Conservation (phyloP, 2,797 vertebrate species). For the Bucorvus abyssinicus region DNA sequence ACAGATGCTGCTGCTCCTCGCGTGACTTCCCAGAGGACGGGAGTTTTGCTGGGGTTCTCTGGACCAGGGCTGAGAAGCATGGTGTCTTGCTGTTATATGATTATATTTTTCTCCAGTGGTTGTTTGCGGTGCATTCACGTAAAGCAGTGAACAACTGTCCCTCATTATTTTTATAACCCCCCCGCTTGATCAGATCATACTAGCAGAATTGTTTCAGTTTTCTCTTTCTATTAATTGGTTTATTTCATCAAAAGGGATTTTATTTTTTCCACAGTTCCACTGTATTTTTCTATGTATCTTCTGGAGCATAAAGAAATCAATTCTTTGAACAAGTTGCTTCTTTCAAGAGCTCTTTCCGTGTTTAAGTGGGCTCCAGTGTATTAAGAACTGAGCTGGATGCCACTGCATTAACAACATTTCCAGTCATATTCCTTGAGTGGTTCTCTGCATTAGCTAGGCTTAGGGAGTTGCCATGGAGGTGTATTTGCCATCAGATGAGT, state of each 20-base stretch:
- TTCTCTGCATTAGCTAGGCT: background rate
- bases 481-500: conserved; percentile 18
- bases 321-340: conserved; percentile 16
- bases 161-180: background rate
- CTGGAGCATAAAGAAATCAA: background rate
- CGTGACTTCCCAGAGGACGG: background rate
- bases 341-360: conserved; percentile 19
- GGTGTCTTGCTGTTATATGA: background rate
- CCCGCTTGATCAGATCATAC: background rate
- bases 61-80: background rate
- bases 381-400: background rate
- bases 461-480: background rate
- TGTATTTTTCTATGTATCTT: background rate
- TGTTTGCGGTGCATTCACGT: background rate
- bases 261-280: background rate
- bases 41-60: background rate
- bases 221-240: background rate
- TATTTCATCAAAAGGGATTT: background rate
- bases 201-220: background rate
- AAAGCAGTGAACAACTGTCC: background rate
- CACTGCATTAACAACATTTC: background rate
- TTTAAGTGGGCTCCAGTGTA: background rate
- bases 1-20: background rate
- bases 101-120: background rate
- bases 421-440: background rate